Evolutionary conservation across 2,888 invertebrate genomes (phyloP).

Genomic region (Orchesella flavescens): DNA sequence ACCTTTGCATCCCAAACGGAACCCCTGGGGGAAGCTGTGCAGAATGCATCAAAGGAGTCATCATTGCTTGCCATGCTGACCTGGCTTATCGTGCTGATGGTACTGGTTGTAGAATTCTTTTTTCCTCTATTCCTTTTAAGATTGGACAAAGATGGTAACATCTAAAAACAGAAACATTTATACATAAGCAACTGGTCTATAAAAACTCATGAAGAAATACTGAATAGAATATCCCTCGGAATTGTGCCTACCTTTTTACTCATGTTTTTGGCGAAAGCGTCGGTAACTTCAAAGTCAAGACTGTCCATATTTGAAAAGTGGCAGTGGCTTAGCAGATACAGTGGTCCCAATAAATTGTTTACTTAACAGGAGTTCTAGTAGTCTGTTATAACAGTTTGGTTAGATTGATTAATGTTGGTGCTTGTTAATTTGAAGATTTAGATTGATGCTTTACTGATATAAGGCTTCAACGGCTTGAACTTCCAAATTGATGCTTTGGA

Average conservation of each 20-base stretch:
- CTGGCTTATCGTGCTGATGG: background rate
- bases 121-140: background rate
- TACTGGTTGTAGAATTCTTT: conserved; percentile 30
- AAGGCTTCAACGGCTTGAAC: too few species aligned
- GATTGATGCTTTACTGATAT: too few species aligned
- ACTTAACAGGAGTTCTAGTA: too few species aligned
- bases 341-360: too few species aligned
- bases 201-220: background rate
- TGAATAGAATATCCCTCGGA: too few species aligned
- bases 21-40: conserved; percentile 4
- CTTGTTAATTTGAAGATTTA: too few species aligned
- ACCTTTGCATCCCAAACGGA: conserved; percentile 3
- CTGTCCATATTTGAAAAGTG: conserved; percentile 43
- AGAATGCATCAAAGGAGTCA: conserved; percentile 25
- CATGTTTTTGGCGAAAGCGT: conserved; percentile 25
- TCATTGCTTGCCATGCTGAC: background rate
- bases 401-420: too few species aligned
- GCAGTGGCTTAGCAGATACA: too few species aligned
- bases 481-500: too few species aligned
- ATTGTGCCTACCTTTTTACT: conserved; percentile 34
- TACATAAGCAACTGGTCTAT: background rate
- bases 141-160: conserved; percentile 20
- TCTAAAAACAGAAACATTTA: background rate
- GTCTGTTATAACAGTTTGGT: too few species aligned
- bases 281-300: conserved; percentile 42